Percentiles rank a stretch among this genome's conserved stretches.
Conservation (phyloP, 2,797 vertebrate species). For the Aratinga solstitialis region DNA sequence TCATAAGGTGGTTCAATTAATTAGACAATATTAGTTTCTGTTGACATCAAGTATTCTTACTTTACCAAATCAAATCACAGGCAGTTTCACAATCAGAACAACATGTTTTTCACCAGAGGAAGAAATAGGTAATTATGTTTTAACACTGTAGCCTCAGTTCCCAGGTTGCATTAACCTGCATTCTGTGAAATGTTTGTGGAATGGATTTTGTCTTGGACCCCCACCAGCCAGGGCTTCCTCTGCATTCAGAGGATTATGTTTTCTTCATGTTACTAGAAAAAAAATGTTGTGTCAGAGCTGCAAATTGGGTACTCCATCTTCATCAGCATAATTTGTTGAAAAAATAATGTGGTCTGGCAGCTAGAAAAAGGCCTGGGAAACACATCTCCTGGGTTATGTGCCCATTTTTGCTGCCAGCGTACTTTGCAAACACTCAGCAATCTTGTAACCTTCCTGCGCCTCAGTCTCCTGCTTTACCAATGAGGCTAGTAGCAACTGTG, state of each 20-base stretch:
- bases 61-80: constrained; percentile 42
- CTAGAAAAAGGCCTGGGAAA: neutral
- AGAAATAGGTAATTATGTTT: neutral
- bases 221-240: neutral
- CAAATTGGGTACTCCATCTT: neutral
- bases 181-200: neutral
- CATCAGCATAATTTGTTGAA: neutral
- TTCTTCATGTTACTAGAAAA: neutral
- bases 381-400: neutral
- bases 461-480: neutral
- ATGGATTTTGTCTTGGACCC: neutral
- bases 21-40: constrained; percentile 70
- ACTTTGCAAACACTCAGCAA: neutral
- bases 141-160: neutral
- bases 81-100: constrained; percentile 41
- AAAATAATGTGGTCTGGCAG: constrained; percentile 8
- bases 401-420: neutral
- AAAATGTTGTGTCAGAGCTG: neutral
- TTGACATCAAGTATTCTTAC: constrained; percentile 53
- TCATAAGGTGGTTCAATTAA: constrained; percentile 42
- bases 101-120: neutral
- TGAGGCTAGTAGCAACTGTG: neutral
- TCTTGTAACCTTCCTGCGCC: neutral
- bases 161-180: neutral
- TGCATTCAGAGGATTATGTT: neutral